phyloP scores from a whole-genome alignment of 2,797 vertebrate species.

The Varecia variegata region DNA sequence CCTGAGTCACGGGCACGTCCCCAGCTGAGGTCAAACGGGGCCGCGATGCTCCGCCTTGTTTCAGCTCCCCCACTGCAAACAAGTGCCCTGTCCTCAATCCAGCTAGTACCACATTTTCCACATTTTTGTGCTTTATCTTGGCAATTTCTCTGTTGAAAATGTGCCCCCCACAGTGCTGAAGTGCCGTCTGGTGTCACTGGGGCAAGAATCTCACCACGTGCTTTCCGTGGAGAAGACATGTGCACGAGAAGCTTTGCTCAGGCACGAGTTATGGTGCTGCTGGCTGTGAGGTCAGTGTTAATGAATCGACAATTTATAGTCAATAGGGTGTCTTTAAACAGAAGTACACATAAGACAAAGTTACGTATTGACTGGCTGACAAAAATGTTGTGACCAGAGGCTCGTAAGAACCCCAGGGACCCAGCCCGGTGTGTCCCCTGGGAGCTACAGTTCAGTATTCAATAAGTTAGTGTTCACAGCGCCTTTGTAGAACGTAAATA shows the following conservation, averaged over 20 bases:
- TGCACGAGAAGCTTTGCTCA: accelerated
- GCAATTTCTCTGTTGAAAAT: accelerated
- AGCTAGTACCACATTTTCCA: accelerated
- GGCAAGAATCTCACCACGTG: accelerated
- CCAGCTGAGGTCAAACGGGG: background rate
- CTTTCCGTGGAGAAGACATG: accelerated
- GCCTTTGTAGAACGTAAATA: accelerated
- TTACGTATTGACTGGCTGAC: accelerated
- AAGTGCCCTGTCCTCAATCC: accelerated
- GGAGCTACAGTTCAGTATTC: background rate
- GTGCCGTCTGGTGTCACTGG: background rate
- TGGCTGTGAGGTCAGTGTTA: accelerated
- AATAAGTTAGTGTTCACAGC: accelerated
- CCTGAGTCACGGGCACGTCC: background rate
- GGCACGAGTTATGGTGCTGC: accelerated
- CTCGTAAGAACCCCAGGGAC: background rate
- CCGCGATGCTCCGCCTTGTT: accelerated
- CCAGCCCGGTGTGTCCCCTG: background rate
- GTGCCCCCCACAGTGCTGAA: background rate
- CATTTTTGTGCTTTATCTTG: background rate
- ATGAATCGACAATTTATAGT: accelerated
- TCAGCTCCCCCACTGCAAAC: accelerated
- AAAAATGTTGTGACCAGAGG: background rate
- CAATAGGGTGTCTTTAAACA: background rate
- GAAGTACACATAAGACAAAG: background rate